These are phyloP conservation scores for Chiroxiphia lanceolata DNA, from an alignment of 2,797 vertebrate species.

Conservation along the genomic window DNA sequence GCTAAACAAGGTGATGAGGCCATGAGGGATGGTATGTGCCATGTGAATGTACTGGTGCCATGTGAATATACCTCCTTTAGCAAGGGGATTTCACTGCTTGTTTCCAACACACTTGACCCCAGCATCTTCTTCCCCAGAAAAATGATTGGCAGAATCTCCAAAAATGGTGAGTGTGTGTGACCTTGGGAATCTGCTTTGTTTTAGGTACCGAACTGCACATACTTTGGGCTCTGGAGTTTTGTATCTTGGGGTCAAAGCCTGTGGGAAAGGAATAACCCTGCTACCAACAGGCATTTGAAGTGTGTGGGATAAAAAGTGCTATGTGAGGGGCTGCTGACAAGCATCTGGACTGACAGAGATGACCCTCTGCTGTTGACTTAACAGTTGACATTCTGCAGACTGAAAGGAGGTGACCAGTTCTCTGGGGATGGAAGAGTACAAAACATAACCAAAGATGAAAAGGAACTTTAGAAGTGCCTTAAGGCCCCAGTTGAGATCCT, in stretches of 20 bases:
- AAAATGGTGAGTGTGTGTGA: not conserved
- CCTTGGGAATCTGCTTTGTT: not conserved
- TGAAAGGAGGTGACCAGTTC: not conserved
- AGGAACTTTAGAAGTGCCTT: not conserved
- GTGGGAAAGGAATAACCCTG: not conserved
- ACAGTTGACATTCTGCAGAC: not conserved
- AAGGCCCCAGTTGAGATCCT: not conserved
- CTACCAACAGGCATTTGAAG: not conserved
- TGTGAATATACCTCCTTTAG: not conserved
- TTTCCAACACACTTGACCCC: not conserved
- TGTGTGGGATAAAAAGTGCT: not conserved
- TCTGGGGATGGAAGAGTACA: not conserved
- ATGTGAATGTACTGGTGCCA: accelerated
- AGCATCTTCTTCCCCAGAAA: not conserved
- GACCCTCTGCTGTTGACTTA: not conserved
- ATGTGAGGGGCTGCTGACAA: conserved; percentile 42
- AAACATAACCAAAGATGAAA: not conserved
- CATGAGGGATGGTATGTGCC: not conserved
- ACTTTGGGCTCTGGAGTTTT: not conserved
- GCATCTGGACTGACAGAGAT: not conserved
- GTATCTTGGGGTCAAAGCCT: not conserved
- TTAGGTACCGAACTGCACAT: accelerated
- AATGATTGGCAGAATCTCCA: not conserved
- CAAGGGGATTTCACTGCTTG: not conserved
- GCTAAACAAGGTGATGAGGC: not conserved